Conservation (phyloP, 2,113 vertebrate species). For the Gymnogyps californianus region DNA sequence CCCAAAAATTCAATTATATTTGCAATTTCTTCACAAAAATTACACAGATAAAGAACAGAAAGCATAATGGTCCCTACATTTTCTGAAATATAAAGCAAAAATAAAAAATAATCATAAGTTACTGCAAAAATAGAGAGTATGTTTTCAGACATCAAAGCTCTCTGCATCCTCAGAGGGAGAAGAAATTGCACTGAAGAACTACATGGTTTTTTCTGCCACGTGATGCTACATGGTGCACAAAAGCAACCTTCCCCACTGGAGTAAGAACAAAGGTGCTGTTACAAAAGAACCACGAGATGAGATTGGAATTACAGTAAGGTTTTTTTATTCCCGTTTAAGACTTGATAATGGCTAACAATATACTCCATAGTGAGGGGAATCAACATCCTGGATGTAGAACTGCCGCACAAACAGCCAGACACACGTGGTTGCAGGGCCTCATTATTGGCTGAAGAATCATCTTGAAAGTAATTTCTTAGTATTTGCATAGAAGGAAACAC, state of each 20-base stretch:
- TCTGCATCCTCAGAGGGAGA: background rate
- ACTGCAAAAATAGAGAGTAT: background rate
- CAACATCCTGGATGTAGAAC: background rate
- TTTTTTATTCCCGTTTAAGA: background rate
- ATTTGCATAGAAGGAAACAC: background rate
- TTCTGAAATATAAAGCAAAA: background rate
- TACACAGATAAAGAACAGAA: constrained; percentile 43
- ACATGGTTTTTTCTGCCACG: fast-evolving
- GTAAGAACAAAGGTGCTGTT: background rate
- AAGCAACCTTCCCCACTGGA: background rate
- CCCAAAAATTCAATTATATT: constrained; percentile 51
- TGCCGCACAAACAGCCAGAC: background rate
- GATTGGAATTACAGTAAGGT: background rate
- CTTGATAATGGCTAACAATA: background rate
- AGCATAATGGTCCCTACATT: background rate
- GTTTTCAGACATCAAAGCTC: background rate
- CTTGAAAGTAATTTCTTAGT: background rate
- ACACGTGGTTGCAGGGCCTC: background rate
- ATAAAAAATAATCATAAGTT: background rate
- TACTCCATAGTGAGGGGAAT: fast-evolving
- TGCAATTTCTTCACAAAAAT: constrained; percentile 62
- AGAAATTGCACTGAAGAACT: background rate
- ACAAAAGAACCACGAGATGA: background rate
- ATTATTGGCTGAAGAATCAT: background rate
- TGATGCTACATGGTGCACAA: background rate